These are phyloP conservation scores for Helleia helle DNA, from an alignment of 2,888 invertebrate species.

Conservation along the genomic window DNA sequence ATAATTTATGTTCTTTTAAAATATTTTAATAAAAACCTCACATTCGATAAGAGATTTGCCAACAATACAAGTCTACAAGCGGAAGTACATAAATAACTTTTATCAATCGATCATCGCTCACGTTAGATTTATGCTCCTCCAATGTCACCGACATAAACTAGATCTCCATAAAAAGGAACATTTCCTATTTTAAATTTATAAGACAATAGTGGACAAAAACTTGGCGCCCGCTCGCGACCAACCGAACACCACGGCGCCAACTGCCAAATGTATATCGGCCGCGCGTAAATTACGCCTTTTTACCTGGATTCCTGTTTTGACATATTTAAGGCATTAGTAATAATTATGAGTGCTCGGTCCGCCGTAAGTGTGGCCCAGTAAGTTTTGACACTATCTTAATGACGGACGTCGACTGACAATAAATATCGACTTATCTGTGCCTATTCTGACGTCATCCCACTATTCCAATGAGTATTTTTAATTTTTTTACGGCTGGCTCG, in stretches of 20 bases:
- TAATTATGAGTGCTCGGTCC: slow-evolving; percentile 69
- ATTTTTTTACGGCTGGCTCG: background rate
- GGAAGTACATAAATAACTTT: slow-evolving; percentile 72
- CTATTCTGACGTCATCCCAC: slow-evolving; percentile 64
- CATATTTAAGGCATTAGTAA: slow-evolving; percentile 75
- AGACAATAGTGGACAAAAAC: slow-evolving; percentile 73
- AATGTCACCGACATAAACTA: slow-evolving; percentile 72
- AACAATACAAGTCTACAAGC: slow-evolving; percentile 26
- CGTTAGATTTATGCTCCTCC: slow-evolving; percentile 70
- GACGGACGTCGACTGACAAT: slow-evolving; percentile 69
- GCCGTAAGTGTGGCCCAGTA: slow-evolving; percentile 57
- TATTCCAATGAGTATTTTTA: slow-evolving; percentile 11
- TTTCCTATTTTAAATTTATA: slow-evolving; percentile 74
- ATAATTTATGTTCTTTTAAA: no score
- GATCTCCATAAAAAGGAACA: slow-evolving; percentile 73
- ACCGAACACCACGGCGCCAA: slow-evolving; percentile 58
- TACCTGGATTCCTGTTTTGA: slow-evolving; percentile 75
- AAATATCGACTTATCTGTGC: slow-evolving; percentile 69
- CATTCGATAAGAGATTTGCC: no score
- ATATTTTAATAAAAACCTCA: no score
- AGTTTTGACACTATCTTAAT: slow-evolving; percentile 74
- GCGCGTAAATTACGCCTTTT: slow-evolving; percentile 74
- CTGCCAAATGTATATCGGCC: slow-evolving; percentile 73
- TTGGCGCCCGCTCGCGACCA: slow-evolving; percentile 61
- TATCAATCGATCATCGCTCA: slow-evolving; percentile 70